Percentiles rank a stretch among this genome's conserved stretches.
Evolutionary conservation across 2,888 invertebrate genomes (phyloP).

Genomic region (Napeogenes inachia): DNA sequence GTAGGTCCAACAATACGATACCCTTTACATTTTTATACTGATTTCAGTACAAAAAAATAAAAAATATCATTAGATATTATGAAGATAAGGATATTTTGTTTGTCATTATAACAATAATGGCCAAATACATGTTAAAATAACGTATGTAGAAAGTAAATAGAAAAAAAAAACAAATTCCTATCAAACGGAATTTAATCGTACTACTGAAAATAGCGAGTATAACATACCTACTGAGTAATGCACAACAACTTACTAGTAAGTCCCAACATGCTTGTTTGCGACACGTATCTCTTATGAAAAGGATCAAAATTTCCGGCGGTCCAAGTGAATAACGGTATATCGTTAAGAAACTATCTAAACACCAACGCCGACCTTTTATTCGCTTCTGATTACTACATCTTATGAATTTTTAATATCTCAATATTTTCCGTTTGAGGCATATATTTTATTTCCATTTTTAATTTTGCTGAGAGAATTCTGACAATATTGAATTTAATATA

Average conservation of each 20-base stretch:
- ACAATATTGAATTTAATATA: no score
- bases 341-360: not conserved
- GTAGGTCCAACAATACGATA: no score
- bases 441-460: no score
- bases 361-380: not conserved
- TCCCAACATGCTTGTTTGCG: slow-evolving; percentile 57
- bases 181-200: slow-evolving; percentile 40
- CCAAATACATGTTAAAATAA: not conserved
- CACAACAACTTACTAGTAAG: slow-evolving; percentile 53
- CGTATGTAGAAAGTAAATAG: slow-evolving; percentile 8
- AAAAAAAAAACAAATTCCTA: slow-evolving; percentile 29
- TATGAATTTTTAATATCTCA: no score
- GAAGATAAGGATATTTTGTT: no score
- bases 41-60: no score
- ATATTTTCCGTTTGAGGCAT: no score
- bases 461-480: no score
- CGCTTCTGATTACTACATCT: no score
- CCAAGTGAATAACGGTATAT: slow-evolving; percentile 16
- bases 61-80: no score
- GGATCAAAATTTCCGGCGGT: slow-evolving; percentile 31
- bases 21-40: no score
- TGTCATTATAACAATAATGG: no score
- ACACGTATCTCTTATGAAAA: slow-evolving; percentile 56
- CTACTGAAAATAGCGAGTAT: slow-evolving; percentile 53
- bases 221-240: slow-evolving; percentile 45